Conservation (phyloP, 2,113 vertebrate species). For the Neodon shergylaensis region DNA sequence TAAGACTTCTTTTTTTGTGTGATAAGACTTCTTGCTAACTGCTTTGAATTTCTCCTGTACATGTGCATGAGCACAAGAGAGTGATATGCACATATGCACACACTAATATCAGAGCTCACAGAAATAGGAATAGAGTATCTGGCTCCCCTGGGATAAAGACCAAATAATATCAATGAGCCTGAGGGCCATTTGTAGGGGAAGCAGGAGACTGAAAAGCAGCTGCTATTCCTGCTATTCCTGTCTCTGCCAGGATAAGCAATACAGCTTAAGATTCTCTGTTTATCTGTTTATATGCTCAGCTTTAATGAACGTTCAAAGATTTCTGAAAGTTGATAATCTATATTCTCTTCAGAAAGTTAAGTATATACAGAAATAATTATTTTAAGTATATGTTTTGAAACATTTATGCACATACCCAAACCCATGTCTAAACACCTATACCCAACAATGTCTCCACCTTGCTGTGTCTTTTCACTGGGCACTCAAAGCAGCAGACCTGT, state of each 20-base stretch:
- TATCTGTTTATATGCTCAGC: background rate
- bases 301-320: background rate
- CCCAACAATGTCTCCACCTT: background rate
- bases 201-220: background rate
- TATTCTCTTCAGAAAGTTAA: background rate
- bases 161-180: background rate
- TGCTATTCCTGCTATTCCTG: fast-evolving
- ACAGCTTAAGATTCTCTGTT: background rate
- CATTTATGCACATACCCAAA: background rate
- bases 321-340: background rate
- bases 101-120: background rate
- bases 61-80: fast-evolving
- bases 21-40: background rate
- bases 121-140: background rate
- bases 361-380: background rate
- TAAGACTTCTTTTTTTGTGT: background rate
- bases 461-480: background rate
- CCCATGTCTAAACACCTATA: background rate
- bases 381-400: background rate
- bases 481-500: background rate
- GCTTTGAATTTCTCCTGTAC: background rate
- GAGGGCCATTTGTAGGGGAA: background rate
- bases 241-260: background rate
- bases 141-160: background rate
- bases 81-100: background rate